Percentiles rank a stretch among this genome's conserved stretches.
Conservation (phyloP, 2,888 invertebrate species). For the Argyresthia goedartella region DNA sequence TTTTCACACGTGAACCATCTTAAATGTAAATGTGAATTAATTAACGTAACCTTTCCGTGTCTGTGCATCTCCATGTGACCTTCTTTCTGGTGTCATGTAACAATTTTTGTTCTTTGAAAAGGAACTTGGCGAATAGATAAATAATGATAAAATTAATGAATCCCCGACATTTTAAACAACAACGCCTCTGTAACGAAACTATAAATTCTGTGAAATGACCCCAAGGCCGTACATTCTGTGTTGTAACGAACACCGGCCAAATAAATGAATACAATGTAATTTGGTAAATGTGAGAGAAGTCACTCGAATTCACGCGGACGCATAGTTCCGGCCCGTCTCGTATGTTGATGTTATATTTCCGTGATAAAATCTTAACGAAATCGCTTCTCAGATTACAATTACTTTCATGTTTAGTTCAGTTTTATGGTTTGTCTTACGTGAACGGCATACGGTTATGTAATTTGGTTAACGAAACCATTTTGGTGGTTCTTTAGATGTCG, state of each 20-base stretch:
- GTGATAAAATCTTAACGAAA: constrained; percentile 33
- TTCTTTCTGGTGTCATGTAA: constrained; percentile 20
- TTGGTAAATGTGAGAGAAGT: background rate
- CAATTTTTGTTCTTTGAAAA: constrained; percentile 1
- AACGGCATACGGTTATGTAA: constrained; percentile 5
- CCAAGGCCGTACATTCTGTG: background rate
- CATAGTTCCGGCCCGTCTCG: background rate
- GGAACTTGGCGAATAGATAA: too few relatives aligned
- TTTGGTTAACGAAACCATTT: background rate
- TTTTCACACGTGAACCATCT: constrained; percentile 31
- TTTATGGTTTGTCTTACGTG: constrained; percentile 29
- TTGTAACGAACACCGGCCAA: background rate
- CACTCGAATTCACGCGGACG: background rate
- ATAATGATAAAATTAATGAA: too few relatives aligned
- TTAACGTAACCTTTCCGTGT: constrained; percentile 28
- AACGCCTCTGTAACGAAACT: too few relatives aligned
- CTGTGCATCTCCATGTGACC: constrained; percentile 15
- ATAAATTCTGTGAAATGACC: too few relatives aligned
- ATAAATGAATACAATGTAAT: background rate
- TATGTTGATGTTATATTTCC: constrained; percentile 25
- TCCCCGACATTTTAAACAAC: too few relatives aligned
- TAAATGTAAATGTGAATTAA: constrained; percentile 13
- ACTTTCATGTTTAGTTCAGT: constrained; percentile 21
- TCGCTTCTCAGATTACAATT: constrained; percentile 19
- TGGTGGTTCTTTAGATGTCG: background rate